Evolutionary conservation across 2,113 vertebrate genomes (phyloP).

Genomic region (Neomonachus schauinslandi): DNA sequence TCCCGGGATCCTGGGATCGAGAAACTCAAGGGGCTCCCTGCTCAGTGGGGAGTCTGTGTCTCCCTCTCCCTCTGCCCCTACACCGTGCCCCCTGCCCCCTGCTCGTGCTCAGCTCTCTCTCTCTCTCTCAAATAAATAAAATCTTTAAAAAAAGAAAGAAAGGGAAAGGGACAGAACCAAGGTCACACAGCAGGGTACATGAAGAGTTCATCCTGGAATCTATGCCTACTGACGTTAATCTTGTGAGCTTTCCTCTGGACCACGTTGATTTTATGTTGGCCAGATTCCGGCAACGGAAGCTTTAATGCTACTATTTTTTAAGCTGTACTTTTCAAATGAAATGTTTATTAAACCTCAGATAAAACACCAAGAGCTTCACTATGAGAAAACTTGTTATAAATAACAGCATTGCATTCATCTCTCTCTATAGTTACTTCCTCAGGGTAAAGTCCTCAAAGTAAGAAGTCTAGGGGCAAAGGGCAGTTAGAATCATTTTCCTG

Average conservation of each 20-base stretch:
- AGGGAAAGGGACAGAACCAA: not conserved
- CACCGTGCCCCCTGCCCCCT: too few relatives aligned
- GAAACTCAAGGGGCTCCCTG: too few relatives aligned
- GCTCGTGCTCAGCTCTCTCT: not conserved
- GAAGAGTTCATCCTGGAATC: not conserved
- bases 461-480: conserved; percentile 30
- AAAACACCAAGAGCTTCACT: not conserved
- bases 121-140: not conserved
- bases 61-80: not conserved
- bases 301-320: not conserved
- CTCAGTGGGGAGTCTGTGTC: not conserved
- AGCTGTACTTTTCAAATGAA: not conserved
- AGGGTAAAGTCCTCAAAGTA: conserved; percentile 51
- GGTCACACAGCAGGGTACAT: not conserved
- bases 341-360: not conserved
- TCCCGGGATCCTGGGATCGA: not conserved
- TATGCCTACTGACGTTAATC: not conserved
- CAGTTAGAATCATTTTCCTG: not conserved
- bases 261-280: not conserved
- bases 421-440: conserved; percentile 14
- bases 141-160: not conserved
- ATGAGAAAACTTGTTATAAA: not conserved
- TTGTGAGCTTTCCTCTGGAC: not conserved
- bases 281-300: not conserved
- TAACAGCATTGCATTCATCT: not conserved